phyloP scores from a whole-genome alignment of 2,113 vertebrate genomes.

The Indicator indicator region DNA sequence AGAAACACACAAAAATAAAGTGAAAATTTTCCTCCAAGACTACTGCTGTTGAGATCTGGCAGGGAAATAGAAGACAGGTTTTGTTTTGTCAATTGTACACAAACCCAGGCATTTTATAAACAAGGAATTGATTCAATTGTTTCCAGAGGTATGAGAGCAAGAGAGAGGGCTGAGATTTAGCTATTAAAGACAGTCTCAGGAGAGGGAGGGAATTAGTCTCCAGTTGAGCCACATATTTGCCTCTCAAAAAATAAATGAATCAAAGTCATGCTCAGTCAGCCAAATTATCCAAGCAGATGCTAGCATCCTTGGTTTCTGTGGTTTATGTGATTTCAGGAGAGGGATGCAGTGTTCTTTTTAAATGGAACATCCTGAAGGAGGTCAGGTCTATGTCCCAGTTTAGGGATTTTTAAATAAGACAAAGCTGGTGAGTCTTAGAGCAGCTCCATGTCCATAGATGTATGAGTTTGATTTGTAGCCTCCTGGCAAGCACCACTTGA shows the following conservation, averaged over 20 bases:
- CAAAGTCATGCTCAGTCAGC: constrained; percentile 63
- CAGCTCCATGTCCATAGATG: neutral
- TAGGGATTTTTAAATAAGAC: neutral
- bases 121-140: constrained; percentile 55
- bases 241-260: constrained; percentile 68
- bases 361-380: neutral
- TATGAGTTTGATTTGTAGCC: neutral
- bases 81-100: constrained; percentile 47
- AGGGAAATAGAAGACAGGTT: constrained; percentile 36
- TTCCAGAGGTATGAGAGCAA: constrained; percentile 1
- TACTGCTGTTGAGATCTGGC: neutral
- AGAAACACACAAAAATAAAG: constrained; percentile 3
- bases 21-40: constrained; percentile 13
- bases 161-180: neutral
- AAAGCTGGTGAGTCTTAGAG: neutral
- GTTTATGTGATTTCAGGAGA: constrained; percentile 3
- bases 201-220: constrained; percentile 60
- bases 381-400: neutral
- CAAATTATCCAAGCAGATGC: constrained; percentile 69
- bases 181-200: constrained; percentile 54
- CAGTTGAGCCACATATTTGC: constrained; percentile 65
- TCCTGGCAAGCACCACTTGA: neutral
- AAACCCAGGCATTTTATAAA: constrained; percentile 50
- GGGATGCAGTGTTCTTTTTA: neutral
- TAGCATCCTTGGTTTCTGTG: constrained; percentile 29